Evolutionary conservation across 2,888 invertebrate species (phyloP), one percentile per base, ranked within the genome.

Genomic region (Agriopis marginaria): DNA sequence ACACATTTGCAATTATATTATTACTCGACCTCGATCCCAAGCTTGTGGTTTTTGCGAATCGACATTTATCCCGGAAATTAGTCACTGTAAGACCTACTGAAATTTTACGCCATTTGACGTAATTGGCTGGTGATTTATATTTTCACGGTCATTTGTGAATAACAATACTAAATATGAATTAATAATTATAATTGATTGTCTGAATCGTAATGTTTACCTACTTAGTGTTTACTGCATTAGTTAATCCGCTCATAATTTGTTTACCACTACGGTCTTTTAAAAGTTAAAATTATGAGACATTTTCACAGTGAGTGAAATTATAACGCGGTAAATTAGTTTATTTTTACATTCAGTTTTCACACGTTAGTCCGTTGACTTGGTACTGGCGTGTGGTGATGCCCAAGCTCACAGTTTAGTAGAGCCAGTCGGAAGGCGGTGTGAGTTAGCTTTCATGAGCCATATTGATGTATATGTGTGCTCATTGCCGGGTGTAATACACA

Each of bases 321-420:
- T 44, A 23, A 47, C 40, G 12, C 49, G 8, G 8, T 7, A 64
- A 23, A 14, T 49, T 42, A 12, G 23, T 5, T 58, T 54, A 66
- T 66, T 64, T 60, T 70, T 54, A 50, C 39, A 60, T 68, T 54
- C 7, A 44, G 61, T 71, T 85, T 85, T 83, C 77, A 82, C 77
- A 82, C 77, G 78, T 78, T 76, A 76, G 87, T 84, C 76, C 87
- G 80, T 86, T 88, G 88, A 87, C 87, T 87, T 76, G 69, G 40
- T 54, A 63, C 1, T 78, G 11, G 23, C 14, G 4, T 10, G 50
- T 14, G 5, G 77, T 81, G 71, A 79, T 82, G 76, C 77, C 75
- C 72, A 76, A 82, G 79, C 71, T 74, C 64, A n/a, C n/a, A 58
- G 72, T 70, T 80, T 73, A 60, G 67, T 71, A 71, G 74, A 67